Evolutionary conservation across 2,888 invertebrate species (phyloP).

Genomic region (Iselma pallidipennis): DNA sequence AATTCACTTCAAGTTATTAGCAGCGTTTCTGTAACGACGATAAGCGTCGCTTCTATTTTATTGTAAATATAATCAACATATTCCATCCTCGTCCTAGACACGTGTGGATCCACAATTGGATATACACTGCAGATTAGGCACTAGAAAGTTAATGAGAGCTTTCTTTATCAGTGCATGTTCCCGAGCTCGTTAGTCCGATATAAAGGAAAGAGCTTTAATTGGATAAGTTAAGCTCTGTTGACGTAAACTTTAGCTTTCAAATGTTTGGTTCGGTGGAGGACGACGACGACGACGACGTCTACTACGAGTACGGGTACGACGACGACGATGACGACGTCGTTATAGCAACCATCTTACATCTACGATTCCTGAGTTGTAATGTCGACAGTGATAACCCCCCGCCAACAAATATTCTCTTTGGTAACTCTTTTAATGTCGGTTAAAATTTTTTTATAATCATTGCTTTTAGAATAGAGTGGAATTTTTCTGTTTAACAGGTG

Average conservation of each 20-base stretch:
- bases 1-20: constrained; percentile 23
- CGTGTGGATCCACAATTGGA: constrained; percentile 31
- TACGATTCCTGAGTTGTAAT: constrained; percentile 22
- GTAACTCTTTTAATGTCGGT: neutral
- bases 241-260: constrained; percentile 50
- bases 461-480: too few relatives aligned
- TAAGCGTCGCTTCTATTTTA: constrained; percentile 2
- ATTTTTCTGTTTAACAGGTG: too few relatives aligned
- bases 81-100: constrained; percentile 22
- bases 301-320: neutral
- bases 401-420: constrained; percentile 4
- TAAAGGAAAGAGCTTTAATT: constrained; percentile 53
- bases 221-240: constrained; percentile 53
- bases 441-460: too few relatives aligned
- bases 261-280: constrained; percentile 37
- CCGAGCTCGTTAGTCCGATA: constrained; percentile 50
- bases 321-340: constrained; percentile 24
- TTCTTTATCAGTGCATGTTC: constrained; percentile 51
- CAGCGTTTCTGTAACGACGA: constrained; percentile 1
- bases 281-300: constrained; percentile 10
- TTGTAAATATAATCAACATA: neutral
- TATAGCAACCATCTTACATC: constrained; percentile 41
- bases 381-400: constrained; percentile 12
- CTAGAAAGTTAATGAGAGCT: constrained; percentile 45
- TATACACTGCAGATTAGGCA: constrained; percentile 37